phyloP scores from a whole-genome alignment of 2,888 invertebrate genomes.

The Sipha maydis region DNA sequence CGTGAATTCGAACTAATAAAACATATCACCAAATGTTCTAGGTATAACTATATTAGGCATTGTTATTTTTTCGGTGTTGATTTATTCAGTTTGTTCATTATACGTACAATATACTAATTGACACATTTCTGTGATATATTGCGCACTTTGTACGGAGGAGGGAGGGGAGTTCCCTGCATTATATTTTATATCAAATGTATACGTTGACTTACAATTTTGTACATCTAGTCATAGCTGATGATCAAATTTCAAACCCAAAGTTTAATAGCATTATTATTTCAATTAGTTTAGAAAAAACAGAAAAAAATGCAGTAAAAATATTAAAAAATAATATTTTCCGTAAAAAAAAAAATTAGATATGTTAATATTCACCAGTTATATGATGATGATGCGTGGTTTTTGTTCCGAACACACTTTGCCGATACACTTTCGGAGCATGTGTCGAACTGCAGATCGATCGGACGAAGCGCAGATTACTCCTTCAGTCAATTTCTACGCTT shows the following conservation, averaged over 20 bases:
- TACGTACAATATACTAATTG: slow-evolving; percentile 35
- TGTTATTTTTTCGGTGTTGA: slow-evolving; percentile 38
- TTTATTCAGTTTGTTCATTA: slow-evolving; percentile 52
- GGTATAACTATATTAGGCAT: background rate
- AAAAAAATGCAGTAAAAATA: background rate
- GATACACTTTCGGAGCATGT: too few species aligned
- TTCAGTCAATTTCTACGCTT: too few species aligned
- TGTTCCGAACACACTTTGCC: too few species aligned
- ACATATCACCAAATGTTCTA: background rate
- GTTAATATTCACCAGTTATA: too few species aligned
- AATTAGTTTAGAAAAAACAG: background rate
- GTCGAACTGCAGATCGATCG: too few species aligned
- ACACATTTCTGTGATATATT: slow-evolving; percentile 47
- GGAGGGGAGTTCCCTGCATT: background rate
- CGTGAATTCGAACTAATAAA: background rate
- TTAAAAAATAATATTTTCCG: background rate
- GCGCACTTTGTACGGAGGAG: background rate
- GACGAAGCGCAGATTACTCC: too few species aligned
- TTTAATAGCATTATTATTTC: background rate
- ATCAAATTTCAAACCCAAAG: background rate
- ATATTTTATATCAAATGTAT: background rate
- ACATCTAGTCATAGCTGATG: background rate
- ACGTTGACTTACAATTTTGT: too few species aligned
- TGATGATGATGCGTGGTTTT: too few species aligned
- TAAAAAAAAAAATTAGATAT: background rate